These are phyloP conservation scores for Lithophane ornitopus DNA, from an alignment of 2,888 invertebrate genomes.

Conservation along the genomic window DNA sequence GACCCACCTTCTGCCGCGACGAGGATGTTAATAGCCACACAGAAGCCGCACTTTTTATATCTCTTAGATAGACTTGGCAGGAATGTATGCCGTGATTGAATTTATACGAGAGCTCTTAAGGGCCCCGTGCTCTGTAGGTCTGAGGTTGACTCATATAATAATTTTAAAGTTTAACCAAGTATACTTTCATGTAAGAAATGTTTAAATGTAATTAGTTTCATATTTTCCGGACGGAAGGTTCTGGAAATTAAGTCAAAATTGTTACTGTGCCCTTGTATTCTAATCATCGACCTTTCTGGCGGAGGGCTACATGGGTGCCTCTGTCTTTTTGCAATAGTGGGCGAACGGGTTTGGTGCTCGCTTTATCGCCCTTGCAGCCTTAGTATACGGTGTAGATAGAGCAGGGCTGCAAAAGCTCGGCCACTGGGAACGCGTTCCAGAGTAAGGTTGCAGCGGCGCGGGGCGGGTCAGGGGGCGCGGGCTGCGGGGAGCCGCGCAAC, in stretches of 20 bases:
- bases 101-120: conserved; percentile 49
- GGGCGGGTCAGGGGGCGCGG: conserved; percentile 64
- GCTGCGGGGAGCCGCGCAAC: conserved; percentile 71
- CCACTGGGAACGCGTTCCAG: conserved; percentile 78
- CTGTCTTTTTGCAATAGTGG: conserved; percentile 72
- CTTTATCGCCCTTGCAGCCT: conserved; percentile 82
- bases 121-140: conserved; percentile 31
- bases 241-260: conserved; percentile 43
- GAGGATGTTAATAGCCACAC: conserved; percentile 76
- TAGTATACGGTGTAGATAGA: conserved; percentile 78
- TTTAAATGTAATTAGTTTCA: background rate
- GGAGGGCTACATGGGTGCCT: conserved; percentile 64
- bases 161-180: conserved; percentile 3
- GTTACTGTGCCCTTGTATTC: conserved; percentile 62
- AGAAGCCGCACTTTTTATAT: conserved; percentile 74
- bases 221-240: conserved; percentile 27
- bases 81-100: conserved; percentile 63
- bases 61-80: conserved; percentile 55
- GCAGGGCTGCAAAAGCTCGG: conserved; percentile 84
- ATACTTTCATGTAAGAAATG: conserved; percentile 6
- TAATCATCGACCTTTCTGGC: conserved; percentile 68
- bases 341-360: conserved; percentile 79
- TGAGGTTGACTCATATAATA: conserved; percentile 1
- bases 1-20: conserved; percentile 63
- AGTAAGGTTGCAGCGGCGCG: conserved; percentile 75